A percentile compares a stretch with the other conserved stretches of the same genome.
These are phyloP conservation scores for Acromyrmex charruanus DNA, from an alignment of 1,140 invertebrate genomes.

Conservation along the genomic window DNA sequence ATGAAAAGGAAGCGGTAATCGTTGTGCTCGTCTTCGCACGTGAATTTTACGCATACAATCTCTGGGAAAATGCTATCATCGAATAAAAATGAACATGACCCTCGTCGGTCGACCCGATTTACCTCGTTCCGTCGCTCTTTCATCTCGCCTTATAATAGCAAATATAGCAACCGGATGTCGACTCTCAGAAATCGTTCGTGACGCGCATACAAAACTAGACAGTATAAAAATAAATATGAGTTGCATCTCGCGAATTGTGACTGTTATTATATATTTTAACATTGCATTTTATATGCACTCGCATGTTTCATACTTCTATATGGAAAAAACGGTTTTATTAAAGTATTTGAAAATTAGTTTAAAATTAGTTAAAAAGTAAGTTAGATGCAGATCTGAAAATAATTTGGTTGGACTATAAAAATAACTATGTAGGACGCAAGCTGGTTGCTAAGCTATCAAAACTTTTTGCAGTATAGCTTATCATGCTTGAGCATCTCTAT, in stretches of 20 bases:
- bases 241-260: not conserved
- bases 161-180: slow-evolving; percentile 20
- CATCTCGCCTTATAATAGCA: slow-evolving; percentile 50
- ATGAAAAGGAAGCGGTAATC: slow-evolving; percentile 52
- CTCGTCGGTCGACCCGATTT: slow-evolving; percentile 47
- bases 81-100: slow-evolving; percentile 56
- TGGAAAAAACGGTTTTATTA: too few species aligned
- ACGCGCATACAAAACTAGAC: not conserved
- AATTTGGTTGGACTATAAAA: too few species aligned
- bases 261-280: not conserved
- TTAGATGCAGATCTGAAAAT: too few species aligned
- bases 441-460: too few species aligned
- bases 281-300: not conserved
- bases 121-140: slow-evolving; percentile 52
- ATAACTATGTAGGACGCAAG: too few species aligned
- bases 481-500: too few species aligned
- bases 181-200: slow-evolving; percentile 57
- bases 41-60: not conserved
- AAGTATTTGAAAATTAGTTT: too few species aligned
- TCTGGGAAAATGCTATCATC: slow-evolving; percentile 28
- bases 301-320: not conserved
- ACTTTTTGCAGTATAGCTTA: too few species aligned
- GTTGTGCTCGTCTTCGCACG: slow-evolving; percentile 18
- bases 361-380: too few species aligned
- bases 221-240: slow-evolving; percentile 1